phyloP scores from a whole-genome alignment of 2,797 vertebrate genomes.

The Macropodus opercularis region DNA sequence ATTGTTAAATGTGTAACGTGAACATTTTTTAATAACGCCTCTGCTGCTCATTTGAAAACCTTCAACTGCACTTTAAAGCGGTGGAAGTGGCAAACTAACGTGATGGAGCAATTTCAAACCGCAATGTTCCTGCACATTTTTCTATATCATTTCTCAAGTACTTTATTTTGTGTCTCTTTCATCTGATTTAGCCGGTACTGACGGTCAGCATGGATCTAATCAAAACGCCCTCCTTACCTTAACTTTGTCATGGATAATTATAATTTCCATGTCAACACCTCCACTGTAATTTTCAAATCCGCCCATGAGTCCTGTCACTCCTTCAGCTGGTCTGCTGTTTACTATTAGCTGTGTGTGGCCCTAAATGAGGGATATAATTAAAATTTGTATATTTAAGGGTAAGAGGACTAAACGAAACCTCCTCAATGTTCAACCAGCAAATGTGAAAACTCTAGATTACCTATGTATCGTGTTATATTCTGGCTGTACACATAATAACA shows the following conservation, averaged over 20 bases:
- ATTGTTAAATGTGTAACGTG: background rate
- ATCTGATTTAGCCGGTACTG: background rate
- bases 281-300: constrained; percentile 2
- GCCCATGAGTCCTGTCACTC: constrained; percentile 6
- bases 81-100: constrained; percentile 11
- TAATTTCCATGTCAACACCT: background rate
- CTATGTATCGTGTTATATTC: background rate
- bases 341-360: background rate
- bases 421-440: background rate
- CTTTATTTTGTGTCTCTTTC: background rate
- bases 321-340: constrained; percentile 6
- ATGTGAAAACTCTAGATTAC: constrained; percentile 1
- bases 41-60: constrained; percentile 31
- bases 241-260: background rate
- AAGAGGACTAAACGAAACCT: background rate
- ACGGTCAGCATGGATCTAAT: background rate
- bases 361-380: background rate
- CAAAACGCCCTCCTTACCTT: background rate
- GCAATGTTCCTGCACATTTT: constrained; percentile 14
- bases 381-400: constrained; percentile 10
- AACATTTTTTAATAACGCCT: constrained; percentile 9
- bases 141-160: background rate
- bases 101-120: constrained; percentile 13
- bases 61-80: constrained; percentile 35
- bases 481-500: background rate